Percentiles rank a stretch among this genome's conserved stretches.
Evolutionary conservation across 2,113 vertebrate species (phyloP).

Genomic region (Protomyctophum bolini): DNA sequence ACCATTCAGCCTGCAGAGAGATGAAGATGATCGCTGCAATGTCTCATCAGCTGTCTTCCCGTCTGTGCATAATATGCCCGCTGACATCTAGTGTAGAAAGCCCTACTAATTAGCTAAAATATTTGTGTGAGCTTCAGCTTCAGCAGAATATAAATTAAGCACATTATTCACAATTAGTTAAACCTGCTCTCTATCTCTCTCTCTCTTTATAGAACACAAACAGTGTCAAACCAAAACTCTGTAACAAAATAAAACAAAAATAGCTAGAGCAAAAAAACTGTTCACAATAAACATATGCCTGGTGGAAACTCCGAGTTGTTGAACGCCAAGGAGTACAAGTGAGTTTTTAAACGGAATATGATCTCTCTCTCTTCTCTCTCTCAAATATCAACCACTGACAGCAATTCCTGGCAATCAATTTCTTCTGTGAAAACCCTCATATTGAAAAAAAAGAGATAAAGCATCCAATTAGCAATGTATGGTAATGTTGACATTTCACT

Average conservation of each 20-base stretch:
- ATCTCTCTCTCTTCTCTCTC: neutral
- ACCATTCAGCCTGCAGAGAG: no score
- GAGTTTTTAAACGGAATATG: no score
- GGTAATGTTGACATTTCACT: slow-evolving; percentile 67
- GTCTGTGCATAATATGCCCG: slow-evolving; percentile 27
- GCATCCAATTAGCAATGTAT: slow-evolving; percentile 57
- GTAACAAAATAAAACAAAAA: no score
- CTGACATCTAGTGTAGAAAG: slow-evolving; percentile 31
- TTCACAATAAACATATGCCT: no score
- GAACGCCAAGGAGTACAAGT: no score
- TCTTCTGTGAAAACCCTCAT: slow-evolving; percentile 35
- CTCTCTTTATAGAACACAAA: neutral
- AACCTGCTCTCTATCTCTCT: slow-evolving; percentile 25
- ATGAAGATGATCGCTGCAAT: no score
- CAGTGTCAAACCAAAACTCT: neutral
- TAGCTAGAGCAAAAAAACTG: no score
- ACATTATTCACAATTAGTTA: slow-evolving; percentile 46
- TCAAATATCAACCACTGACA: slow-evolving; percentile 17
- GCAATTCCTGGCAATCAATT: slow-evolving; percentile 33
- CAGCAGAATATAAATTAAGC: slow-evolving; percentile 52
- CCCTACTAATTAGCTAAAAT: slow-evolving; percentile 59
- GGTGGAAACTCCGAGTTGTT: no score
- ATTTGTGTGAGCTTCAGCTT: slow-evolving; percentile 51
- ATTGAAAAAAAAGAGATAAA: slow-evolving; percentile 43
- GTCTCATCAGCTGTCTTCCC: slow-evolving; percentile 9